phyloP scores from a whole-genome alignment of 2,888 invertebrate species.

The Aspidiotus destructor region DNA sequence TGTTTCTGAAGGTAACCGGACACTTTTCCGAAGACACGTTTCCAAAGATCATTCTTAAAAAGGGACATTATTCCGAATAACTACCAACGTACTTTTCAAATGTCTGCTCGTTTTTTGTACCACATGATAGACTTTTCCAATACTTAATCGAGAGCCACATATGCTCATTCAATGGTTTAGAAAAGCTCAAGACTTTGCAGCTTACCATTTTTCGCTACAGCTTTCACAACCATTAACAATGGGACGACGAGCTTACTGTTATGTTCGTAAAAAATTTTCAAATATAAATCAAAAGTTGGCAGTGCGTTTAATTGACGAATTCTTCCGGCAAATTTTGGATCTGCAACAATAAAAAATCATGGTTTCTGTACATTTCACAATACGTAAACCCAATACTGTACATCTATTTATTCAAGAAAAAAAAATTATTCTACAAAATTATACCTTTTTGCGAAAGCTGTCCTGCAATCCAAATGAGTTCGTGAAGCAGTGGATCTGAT shows the following conservation, averaged over 20 bases:
- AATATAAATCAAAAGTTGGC: conserved; percentile 52
- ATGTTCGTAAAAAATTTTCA: conserved; percentile 48
- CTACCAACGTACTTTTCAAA: too few species aligned
- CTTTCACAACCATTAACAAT: conserved; percentile 51
- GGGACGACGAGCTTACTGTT: conserved; percentile 52
- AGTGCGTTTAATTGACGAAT: conserved; percentile 53
- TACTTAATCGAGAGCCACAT: too few species aligned
- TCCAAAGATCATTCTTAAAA: too few species aligned
- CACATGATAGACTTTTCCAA: too few species aligned
- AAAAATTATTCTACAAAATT: neutral
- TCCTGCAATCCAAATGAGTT: conserved; percentile 53
- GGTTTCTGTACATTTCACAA: too few species aligned
- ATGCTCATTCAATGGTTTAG: too few species aligned
- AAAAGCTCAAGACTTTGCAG: neutral
- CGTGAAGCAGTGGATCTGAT: conserved; percentile 49
- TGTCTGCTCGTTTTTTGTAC: too few species aligned
- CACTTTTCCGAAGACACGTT: too few species aligned
- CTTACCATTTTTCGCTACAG: conserved; percentile 52
- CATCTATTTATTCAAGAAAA: too few species aligned
- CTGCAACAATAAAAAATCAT: conserved; percentile 39
- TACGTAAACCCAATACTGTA: neutral
- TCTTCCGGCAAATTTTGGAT: conserved; percentile 55
- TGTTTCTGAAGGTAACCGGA: too few species aligned
- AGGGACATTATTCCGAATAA: too few species aligned
- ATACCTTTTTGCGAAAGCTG: conserved; percentile 51